A percentile compares a stretch with the other conserved stretches of the same genome.
Evolutionary conservation across 2,888 invertebrate genomes (phyloP).

Genomic region (Salticus scenicus): DNA sequence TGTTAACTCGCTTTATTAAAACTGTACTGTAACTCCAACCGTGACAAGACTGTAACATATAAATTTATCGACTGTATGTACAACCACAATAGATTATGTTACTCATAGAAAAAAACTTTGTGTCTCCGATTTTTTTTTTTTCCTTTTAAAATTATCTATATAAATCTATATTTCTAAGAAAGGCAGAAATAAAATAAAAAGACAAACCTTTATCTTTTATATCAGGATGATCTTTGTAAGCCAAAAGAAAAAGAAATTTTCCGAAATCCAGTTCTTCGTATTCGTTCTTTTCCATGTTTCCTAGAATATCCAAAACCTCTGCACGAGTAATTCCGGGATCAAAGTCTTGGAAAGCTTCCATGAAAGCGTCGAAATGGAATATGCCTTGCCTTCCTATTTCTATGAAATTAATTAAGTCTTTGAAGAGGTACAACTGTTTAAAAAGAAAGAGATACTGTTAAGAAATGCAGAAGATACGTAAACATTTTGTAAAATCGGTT

Average conservation of each 20-base stretch:
- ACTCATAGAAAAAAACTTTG: no score
- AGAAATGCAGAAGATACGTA: no score
- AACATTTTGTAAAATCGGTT: no score
- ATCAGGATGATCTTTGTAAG: constrained; percentile 26
- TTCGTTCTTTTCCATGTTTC: constrained; percentile 27
- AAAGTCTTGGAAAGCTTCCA: constrained; percentile 40
- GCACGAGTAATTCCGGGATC: constrained; percentile 28
- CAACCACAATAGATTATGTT: no score
- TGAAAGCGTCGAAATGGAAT: constrained; percentile 27
- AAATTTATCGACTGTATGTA: no score
- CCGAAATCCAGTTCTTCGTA: constrained; percentile 63
- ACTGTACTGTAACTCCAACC: no score
- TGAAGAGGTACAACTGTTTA: constrained; percentile 31
- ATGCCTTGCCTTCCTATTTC: constrained; percentile 28
- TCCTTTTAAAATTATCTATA: no score
- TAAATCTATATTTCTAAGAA: no score
- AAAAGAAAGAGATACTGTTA: no score
- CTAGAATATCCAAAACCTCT: constrained; percentile 38
- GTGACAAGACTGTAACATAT: no score
- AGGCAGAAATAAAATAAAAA: background rate
- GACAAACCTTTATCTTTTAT: constrained; percentile 17
- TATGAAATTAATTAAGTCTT: constrained; percentile 32
- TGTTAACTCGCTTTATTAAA: no score
- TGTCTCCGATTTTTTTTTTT: no score
- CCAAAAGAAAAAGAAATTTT: constrained; percentile 53